These are phyloP conservation scores for Melanchra persicariae DNA, from an alignment of 2,888 invertebrate species.

Conservation along the genomic window DNA sequence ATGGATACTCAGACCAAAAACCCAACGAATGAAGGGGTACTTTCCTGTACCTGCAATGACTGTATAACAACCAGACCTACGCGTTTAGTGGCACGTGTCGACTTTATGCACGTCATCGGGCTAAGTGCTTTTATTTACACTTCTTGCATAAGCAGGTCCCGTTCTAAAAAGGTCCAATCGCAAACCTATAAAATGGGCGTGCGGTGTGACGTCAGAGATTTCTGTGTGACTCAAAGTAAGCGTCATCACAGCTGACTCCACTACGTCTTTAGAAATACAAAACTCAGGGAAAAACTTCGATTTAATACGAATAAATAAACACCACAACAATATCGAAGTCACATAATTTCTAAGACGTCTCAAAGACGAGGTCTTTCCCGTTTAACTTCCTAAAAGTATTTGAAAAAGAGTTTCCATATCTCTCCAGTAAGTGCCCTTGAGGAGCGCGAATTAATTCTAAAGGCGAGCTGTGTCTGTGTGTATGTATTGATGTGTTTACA, in stretches of 20 bases:
- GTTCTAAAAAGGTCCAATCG: constrained; percentile 25
- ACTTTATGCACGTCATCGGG: constrained; percentile 21
- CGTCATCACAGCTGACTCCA: constrained; percentile 33
- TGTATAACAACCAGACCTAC: too few relatives aligned
- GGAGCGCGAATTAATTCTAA: constrained; percentile 64
- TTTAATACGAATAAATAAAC: constrained; percentile 31
- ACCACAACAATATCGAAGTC: not conserved
- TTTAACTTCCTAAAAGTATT: constrained; percentile 41
- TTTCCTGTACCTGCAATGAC: not conserved
- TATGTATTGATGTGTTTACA: constrained; percentile 67
- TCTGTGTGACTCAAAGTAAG: not conserved
- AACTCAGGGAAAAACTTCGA: constrained; percentile 19
- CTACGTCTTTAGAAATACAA: constrained; percentile 2
- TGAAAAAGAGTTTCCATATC: constrained; percentile 45
- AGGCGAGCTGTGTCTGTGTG: constrained; percentile 53
- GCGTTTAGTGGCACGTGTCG: constrained; percentile 2
- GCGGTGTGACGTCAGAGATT: constrained; percentile 7
- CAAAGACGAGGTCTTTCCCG: constrained; percentile 40
- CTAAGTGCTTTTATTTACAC: not conserved
- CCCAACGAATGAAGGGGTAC: not conserved
- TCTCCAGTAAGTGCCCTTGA: constrained; percentile 55
- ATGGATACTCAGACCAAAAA: constrained; percentile 10
- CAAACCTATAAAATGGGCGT: constrained; percentile 28
- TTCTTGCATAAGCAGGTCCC: constrained; percentile 1
- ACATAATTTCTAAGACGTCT: constrained; percentile 30